Percentiles rank a stretch among this genome's conserved stretches.
These are phyloP conservation scores for Thumatha senex DNA, from an alignment of 2,888 invertebrate species.

Conservation along the genomic window DNA sequence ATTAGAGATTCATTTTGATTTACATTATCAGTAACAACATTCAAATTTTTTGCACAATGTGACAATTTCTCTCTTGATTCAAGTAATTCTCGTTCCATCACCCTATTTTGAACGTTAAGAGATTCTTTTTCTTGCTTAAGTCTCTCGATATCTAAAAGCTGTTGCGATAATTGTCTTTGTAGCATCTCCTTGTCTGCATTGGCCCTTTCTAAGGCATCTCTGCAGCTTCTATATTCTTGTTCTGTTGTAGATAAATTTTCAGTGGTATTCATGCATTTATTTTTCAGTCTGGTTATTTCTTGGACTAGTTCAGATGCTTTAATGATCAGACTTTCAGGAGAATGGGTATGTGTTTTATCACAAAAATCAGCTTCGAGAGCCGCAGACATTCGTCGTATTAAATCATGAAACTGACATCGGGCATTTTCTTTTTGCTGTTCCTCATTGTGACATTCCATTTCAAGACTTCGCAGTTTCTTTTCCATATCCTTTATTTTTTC, in stretches of 20 bases:
- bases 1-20: conserved; percentile 87
- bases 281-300: conserved; percentile 86
- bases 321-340: conserved; percentile 88
- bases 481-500: conserved; percentile 91
- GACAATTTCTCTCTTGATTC: conserved; percentile 87
- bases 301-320: conserved; percentile 91
- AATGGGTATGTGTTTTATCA: conserved; percentile 85
- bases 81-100: conserved; percentile 88
- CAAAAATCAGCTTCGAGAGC: conserved; percentile 89
- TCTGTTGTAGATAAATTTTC: conserved; percentile 85
- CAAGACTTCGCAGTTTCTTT: conserved; percentile 88
- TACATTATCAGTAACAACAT: conserved; percentile 86
- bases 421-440: conserved; percentile 90
- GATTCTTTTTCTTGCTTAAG: conserved; percentile 91
- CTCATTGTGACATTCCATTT: conserved; percentile 88
- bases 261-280: conserved; percentile 83
- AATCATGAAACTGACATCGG: conserved; percentile 86
- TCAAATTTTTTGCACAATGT: conserved; percentile 85
- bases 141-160: conserved; percentile 88
- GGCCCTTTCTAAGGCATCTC: conserved; percentile 86
- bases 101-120: conserved; percentile 87
- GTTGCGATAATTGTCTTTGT: conserved; percentile 88
- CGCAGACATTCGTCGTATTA: conserved; percentile 87
- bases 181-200: conserved; percentile 89
- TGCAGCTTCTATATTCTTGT: conserved; percentile 86